Percentiles rank a stretch among this genome's conserved stretches.
Conservation (phyloP, 1,140 invertebrate species). For the Popillia japonica region DNA sequence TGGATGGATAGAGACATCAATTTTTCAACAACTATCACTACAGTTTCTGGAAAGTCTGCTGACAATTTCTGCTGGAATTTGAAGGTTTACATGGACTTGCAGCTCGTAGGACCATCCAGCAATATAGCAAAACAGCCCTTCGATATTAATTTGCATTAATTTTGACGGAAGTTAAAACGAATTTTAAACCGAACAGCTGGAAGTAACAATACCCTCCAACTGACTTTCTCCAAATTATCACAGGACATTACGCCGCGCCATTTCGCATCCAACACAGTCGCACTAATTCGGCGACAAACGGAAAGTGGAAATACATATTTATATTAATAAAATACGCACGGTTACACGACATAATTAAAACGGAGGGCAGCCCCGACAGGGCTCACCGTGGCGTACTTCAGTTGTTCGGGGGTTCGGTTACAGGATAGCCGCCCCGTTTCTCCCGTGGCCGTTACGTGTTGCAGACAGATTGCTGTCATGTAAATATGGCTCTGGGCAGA, state of each 20-base stretch:
- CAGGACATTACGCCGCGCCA: neutral
- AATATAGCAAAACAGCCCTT: too few relatives aligned
- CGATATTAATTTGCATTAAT: too few relatives aligned
- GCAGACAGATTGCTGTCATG: conserved; percentile 61
- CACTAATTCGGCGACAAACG: conserved; percentile 21
- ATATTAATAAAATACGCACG: conserved; percentile 59
- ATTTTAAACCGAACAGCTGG: neutral
- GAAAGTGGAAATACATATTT: conserved; percentile 50
- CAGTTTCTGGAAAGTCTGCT: too few relatives aligned
- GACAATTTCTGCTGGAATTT: too few relatives aligned
- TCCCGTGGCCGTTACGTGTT: conserved; percentile 20
- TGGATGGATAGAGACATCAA: too few relatives aligned
- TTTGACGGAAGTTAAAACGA: too few relatives aligned
- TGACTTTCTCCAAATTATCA: neutral
- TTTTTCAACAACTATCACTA: too few relatives aligned
- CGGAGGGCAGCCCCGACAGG: conserved; percentile 45
- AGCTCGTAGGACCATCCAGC: too few relatives aligned
- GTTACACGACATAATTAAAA: conserved; percentile 60
- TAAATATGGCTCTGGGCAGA: conserved; percentile 59
- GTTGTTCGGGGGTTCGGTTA: neutral
- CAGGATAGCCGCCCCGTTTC: neutral
- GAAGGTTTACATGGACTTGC: too few relatives aligned
- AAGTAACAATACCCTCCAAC: neutral
- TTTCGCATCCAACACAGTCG: neutral
- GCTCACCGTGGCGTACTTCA: neutral